Evolutionary conservation across 2,113 vertebrate genomes (phyloP), one percentile per base, ranked within the genome.

Genomic region (Dascyllus trimaculatus): DNA sequence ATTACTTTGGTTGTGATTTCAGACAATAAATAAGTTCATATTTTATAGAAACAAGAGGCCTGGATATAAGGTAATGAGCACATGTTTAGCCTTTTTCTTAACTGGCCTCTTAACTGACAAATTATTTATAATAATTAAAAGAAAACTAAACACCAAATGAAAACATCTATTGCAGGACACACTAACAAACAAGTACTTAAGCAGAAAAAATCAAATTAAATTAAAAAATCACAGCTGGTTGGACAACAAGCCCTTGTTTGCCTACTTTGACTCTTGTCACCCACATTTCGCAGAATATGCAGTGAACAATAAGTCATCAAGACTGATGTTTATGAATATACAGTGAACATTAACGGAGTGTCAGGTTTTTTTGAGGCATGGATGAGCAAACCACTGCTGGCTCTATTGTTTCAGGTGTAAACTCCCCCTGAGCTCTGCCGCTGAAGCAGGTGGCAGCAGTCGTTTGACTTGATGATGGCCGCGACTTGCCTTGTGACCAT

Each of bases 291-390:
- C 52, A 65, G 14, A 49, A 40, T 60, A 59, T 5, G 58, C 35
- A 60, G 38, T 26, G 43, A 69, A n/a, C 52, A 69, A 69, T 53
- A 74, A 51, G 13, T 51, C 43, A 58, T 8, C 45, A 52, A 78
- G 53, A 66, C 18, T 2, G 17, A 53, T 60, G 54, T 66, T 66
- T 75, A 70, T 80, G 65, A 56, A 80, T 22, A 32, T 38, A 21
- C 61, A 62, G 68, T 18, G 53, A 71, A 32, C 71, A 51, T 26
- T 61, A 53, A 79, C 64, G 48, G 57, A 62, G 52, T 21, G 26
- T 43, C 45, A 11, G 62, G 32, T 1, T 24, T 32, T 35, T 67
- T 67, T 61, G 21, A 82, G 22, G 54, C 51, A 52, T 56, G 73
- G 51, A 75, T 54, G 65, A 70, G 24, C 38, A 15, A 24, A 25